phyloP scores from a whole-genome alignment of 2,888 invertebrate species.

The Criorhina ranunculi region DNA sequence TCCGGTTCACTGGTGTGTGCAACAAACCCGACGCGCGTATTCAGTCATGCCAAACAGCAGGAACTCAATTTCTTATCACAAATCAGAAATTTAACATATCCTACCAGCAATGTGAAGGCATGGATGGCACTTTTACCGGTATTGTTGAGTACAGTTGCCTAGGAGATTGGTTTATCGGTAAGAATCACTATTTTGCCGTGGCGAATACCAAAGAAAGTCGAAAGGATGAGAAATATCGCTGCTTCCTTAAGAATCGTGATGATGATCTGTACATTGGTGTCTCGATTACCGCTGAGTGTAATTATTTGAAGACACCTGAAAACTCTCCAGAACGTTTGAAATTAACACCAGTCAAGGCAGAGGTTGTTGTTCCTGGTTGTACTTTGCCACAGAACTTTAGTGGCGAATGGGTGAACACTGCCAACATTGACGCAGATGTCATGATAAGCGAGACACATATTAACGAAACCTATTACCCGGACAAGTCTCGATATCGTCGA shows the following conservation, averaged over 20 bases:
- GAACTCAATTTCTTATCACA: slow-evolving; percentile 97
- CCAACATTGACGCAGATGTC: slow-evolving; percentile 97
- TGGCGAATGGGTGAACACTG: slow-evolving; percentile 98
- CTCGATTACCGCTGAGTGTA: slow-evolving; percentile 97
- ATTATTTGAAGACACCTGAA: slow-evolving; percentile 95
- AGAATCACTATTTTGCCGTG: slow-evolving; percentile 98
- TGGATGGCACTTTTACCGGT: slow-evolving; percentile 95
- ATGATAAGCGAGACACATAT: slow-evolving; percentile 98
- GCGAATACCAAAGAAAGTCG: slow-evolving; percentile 98
- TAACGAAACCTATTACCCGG: slow-evolving; percentile 97
- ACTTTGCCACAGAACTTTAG: slow-evolving; percentile 96
- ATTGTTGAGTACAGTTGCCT: slow-evolving; percentile 96
- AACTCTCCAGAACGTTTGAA: slow-evolving; percentile 95
- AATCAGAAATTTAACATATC: slow-evolving; percentile 98
- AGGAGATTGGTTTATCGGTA: slow-evolving; percentile 97
- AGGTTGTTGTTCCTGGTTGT: slow-evolving; percentile 95
- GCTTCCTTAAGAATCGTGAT: slow-evolving; percentile 96
- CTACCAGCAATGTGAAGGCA: slow-evolving; percentile 94
- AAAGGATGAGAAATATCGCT: slow-evolving; percentile 97
- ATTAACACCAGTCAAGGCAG: slow-evolving; percentile 94
- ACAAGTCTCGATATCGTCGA: slow-evolving; percentile 93
- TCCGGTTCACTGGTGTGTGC: slow-evolving; percentile 96
- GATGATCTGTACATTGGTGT: slow-evolving; percentile 96
- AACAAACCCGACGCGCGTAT: slow-evolving; percentile 94
- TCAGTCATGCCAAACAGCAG: slow-evolving; percentile 97